Evolutionary conservation across 2,113 vertebrate genomes (phyloP).

Genomic region (Numenius arquata): DNA sequence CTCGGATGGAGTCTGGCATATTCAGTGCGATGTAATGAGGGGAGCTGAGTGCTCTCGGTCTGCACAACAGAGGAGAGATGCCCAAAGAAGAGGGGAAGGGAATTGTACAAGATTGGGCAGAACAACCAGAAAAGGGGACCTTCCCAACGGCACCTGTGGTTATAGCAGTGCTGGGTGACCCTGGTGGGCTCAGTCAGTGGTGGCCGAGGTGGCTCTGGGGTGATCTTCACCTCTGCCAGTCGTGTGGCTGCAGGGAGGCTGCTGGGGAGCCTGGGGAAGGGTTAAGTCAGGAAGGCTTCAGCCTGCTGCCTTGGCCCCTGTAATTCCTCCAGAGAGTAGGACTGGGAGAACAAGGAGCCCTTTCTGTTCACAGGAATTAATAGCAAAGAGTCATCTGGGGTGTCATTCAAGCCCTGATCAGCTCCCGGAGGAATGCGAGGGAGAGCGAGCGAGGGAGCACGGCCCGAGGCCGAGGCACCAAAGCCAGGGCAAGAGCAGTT

Average conservation of each 20-base stretch:
- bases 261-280: constrained; percentile 61
- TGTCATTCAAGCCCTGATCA: constrained; percentile 81
- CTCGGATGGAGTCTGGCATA: not conserved
- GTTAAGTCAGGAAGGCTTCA: constrained; percentile 75
- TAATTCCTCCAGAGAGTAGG: constrained; percentile 75
- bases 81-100: not conserved
- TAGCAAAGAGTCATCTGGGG: constrained; percentile 82
- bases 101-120: not conserved
- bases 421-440: constrained; percentile 77
- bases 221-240: not conserved
- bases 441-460: constrained; percentile 37
- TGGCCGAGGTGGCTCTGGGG: not conserved
- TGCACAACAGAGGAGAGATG: not conserved
- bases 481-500: constrained; percentile 46
- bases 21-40: not conserved
- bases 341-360: constrained; percentile 80
- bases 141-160: not conserved
- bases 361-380: constrained; percentile 83
- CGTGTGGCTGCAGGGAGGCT: not conserved
- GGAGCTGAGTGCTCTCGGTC: not conserved
- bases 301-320: constrained; percentile 73
- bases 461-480: constrained; percentile 58
- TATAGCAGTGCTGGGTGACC: not conserved
- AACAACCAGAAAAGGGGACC: not conserved
- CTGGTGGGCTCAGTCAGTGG: not conserved